Evolutionary conservation across 2,113 vertebrate genomes (phyloP).

Genomic region (Condylura cristata): DNA sequence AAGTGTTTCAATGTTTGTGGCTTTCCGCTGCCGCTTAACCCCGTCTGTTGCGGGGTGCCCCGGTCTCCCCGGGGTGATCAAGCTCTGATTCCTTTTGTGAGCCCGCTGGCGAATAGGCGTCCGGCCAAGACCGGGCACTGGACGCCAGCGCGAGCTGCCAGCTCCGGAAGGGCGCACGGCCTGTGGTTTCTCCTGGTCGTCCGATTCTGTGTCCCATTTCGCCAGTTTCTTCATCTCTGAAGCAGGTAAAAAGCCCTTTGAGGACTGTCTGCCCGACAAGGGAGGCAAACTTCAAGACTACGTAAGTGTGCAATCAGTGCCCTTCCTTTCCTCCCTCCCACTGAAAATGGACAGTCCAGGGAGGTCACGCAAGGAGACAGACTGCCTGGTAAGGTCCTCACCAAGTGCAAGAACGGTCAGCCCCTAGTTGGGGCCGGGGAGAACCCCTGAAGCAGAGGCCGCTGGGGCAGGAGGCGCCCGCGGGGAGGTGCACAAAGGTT

Average conservation of each 20-base stretch:
- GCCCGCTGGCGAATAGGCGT: not conserved
- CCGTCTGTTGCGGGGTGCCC: not conserved
- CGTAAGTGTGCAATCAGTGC: not conserved
- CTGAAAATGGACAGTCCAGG: not conserved
- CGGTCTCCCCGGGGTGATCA: not conserved
- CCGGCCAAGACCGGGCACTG: not conserved
- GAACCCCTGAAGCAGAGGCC: not conserved
- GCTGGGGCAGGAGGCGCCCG: not conserved
- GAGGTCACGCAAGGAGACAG: not conserved
- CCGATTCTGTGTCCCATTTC: not conserved
- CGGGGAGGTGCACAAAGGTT: not conserved
- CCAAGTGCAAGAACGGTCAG: not conserved
- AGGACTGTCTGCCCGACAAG: not conserved
- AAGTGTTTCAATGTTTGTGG: not conserved
- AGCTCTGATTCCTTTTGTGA: not conserved
- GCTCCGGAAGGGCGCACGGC: not conserved
- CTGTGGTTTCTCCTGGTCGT: not conserved
- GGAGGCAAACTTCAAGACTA: not conserved
- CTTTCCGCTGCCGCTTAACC: not conserved
- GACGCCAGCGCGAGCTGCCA: not conserved
- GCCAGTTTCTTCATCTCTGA: not conserved
- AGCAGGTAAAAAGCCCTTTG: not conserved
- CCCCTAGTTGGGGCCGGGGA: accelerated
- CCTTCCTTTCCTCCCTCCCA: not conserved
- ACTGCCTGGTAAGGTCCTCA: not conserved